phyloP scores from a whole-genome alignment of 2,797 vertebrate genomes.

The Rhabdomys pumilio region DNA sequence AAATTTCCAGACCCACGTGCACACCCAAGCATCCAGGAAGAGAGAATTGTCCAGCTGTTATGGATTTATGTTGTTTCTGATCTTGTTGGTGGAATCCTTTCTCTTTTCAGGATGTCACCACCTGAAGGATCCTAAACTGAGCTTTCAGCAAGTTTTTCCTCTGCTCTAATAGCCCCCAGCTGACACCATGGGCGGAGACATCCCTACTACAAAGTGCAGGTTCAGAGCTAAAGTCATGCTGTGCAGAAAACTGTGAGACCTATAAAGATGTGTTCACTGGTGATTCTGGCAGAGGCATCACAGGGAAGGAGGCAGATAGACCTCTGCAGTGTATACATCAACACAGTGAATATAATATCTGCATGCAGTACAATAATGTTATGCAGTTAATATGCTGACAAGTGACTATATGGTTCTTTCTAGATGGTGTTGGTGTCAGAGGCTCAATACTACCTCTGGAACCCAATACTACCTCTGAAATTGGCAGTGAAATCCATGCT shows the following conservation, averaged over 20 bases:
- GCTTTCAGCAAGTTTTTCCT: no score
- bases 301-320: not conserved
- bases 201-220: not conserved
- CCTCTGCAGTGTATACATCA: not conserved
- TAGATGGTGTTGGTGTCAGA: not conserved
- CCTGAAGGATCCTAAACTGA: not conserved
- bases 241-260: not conserved
- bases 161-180: not conserved
- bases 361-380: not conserved
- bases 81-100: not conserved
- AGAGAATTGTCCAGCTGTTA: not conserved
- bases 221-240: not conserved
- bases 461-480: not conserved
- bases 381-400: no score
- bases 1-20: no score
- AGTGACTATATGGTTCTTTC: not conserved
- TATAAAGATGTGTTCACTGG: no score
- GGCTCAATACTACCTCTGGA: not conserved
- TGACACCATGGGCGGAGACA: not conserved
- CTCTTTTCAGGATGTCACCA: not conserved
- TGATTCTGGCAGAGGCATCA: not conserved
- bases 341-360: not conserved
- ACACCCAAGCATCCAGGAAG: not conserved
- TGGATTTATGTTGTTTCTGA: not conserved
- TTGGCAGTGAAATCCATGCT: not conserved